Evolutionary conservation across 2,113 vertebrate genomes (phyloP), one percentile per base, ranked within the genome.

Genomic region (Notarius quadriscutis): DNA sequence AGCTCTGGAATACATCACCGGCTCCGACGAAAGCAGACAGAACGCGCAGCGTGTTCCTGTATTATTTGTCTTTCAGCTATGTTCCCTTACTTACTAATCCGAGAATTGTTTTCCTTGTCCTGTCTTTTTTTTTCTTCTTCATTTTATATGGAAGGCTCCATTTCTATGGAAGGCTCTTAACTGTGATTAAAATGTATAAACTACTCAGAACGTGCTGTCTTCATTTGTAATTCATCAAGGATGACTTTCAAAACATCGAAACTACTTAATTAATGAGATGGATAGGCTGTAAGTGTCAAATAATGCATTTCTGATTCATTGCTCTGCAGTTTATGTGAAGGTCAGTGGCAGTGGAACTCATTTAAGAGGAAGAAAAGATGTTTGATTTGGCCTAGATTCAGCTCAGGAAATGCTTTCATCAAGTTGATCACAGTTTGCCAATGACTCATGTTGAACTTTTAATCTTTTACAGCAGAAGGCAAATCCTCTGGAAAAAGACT

Each of bases 301-400:
- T 53, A 58, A 57, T 25, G 69, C 53, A 74, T 18, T 34, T n/a
- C 69, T 53, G 80, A 82, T 87, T 83, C 79, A 77, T 69, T 50
- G 50, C 57, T 8, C 20, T 51, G 72, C 57, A 20, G 81, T 41
- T 87, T 79, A 71, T n/a, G n/a, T 57, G 60, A 63, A 75, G n/a
- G 60, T 87, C 79, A 83, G 71, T 57, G n/a, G 78, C 50, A 10
- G 48, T 48, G 20, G 60, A 75, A 67, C 72, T 55, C 50, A 67
- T 53, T 55, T 84, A 25, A 18, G 3, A 60, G 50, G 34, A 27
- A 12, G 7, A 48, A n/a, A 30, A 55, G 51, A 55, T 55, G 62
- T 86, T 86, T 83, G 34, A 89, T 79, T 89, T 87, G 83, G 86
- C 77, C 30, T 60, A 60, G 17, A 69, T 65, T 85, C 51, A 67